phyloP scores from a whole-genome alignment of 2,888 invertebrate genomes.

The Troides helena region DNA sequence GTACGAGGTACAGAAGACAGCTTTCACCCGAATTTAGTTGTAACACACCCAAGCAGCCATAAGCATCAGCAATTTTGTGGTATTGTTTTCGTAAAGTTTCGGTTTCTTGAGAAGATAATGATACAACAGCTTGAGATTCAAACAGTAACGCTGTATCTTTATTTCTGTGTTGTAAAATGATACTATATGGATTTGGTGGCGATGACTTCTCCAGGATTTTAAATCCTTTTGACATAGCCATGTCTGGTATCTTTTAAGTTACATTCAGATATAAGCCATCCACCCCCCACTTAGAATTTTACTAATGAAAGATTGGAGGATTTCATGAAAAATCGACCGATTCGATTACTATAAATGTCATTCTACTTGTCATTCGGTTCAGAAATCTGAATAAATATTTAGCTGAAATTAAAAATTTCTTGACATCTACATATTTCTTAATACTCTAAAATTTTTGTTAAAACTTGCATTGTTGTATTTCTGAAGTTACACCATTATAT shows the following conservation, averaged over 20 bases:
- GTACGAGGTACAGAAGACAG: conserved; percentile 92
- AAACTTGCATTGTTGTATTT: no score
- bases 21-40: conserved; percentile 92
- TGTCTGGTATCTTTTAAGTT: conserved; percentile 56
- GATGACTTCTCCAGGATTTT: conserved; percentile 93
- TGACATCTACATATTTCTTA: no score
- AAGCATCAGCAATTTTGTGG: conserved; percentile 94
- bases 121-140: conserved; percentile 95
- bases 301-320: conserved; percentile 31
- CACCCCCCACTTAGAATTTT: conserved; percentile 47
- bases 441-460: no score
- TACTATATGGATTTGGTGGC: conserved; percentile 92
- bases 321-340: conserved; percentile 30
- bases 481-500: no score
- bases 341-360: conserved; percentile 27
- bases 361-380: conserved; percentile 16
- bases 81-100: conserved; percentile 94
- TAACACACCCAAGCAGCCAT: conserved; percentile 96
- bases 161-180: conserved; percentile 93
- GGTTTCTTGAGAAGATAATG: conserved; percentile 91
- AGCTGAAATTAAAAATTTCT: no score
- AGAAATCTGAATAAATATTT: not conserved
- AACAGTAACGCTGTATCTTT: conserved; percentile 93
- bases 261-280: conserved; percentile 52
- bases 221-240: conserved; percentile 97